These are phyloP conservation scores for Ictidomys tridecemlineatus DNA, from an alignment of 2,113 vertebrate genomes.

Conservation along the genomic window DNA sequence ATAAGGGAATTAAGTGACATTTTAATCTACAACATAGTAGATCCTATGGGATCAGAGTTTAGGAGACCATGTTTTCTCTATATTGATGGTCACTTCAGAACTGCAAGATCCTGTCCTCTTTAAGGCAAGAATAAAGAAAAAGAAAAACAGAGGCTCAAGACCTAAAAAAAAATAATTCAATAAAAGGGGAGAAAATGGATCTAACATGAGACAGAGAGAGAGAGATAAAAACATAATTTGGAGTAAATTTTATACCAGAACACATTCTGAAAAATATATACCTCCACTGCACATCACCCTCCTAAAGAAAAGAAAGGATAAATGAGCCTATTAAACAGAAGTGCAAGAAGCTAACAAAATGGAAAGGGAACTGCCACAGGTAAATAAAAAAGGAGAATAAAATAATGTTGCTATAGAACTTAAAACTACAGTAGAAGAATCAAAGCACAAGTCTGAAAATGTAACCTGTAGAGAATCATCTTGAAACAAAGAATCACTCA, in stretches of 20 bases:
- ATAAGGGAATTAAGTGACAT: not conserved
- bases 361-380: not conserved
- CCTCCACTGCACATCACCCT: not conserved
- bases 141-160: slow-evolving; percentile 20
- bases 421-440: not conserved
- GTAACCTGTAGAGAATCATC: not conserved
- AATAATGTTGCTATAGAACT: not conserved
- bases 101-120: not conserved
- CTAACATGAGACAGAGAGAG: not conserved
- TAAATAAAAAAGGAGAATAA: slow-evolving; percentile 14
- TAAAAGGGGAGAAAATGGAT: not conserved
- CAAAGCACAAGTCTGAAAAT: not conserved
- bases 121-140: not conserved
- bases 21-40: not conserved
- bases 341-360: not conserved
- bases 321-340: not conserved
- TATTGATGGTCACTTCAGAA: not conserved
- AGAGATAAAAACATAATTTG: not conserved
- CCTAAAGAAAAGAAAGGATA: not conserved
- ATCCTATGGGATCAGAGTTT: not conserved
- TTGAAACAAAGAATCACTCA: slow-evolving; percentile 34
- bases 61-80: not conserved
- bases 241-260: not conserved
- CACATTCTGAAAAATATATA: not conserved
- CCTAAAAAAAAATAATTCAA: not conserved